Base-by-base conservation (phyloP, 2,797 vertebrate species). In the Euphonia xanthogaster region DNA sequence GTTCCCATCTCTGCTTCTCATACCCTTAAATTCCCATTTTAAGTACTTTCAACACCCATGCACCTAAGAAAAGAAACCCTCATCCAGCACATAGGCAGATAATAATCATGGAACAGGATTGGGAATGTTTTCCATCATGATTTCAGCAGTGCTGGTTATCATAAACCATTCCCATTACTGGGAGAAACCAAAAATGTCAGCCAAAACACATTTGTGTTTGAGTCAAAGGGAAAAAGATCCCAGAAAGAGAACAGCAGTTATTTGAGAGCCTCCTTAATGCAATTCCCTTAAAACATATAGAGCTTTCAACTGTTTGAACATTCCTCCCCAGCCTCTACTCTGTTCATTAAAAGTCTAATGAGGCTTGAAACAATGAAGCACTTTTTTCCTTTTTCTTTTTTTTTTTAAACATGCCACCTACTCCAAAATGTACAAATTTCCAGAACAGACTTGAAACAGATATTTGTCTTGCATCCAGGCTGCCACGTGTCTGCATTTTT, bases 401-500 rank as follows among this genome's bases (percentile, higher is more conserved):
- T 68, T 31, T 88, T 61, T 42, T 63, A 93, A 96, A 93, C 74
- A 91, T 88, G 95, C 95, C 88, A 89, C 94, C 91, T 87, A 94
- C 96, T 97, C 87, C 92, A 91, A 94, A 96, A 95, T 93, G 96
- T 86, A 97, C 94, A 97, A 86, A 96, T 95, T 97, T 96, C 94
- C 93, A 97, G 89, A 82, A 93, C 4, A 95, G 77, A 78, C 80
- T 84, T 92, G 83, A 97, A 98, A 80, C 31, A 54, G 50, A 83
- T 74, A 60, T 93, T 97, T 98, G 96, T 97, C 87, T 76, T 63
- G 17, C 80, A 75, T 86, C 87, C 78, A 90, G 53, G 65, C 82
- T 96, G 97, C 97, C 97, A 97, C 94, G 89, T 91, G 97, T 88
- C 95, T 76, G 88, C 96, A 97, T 97, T 97, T 96, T 96, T 96